These are phyloP conservation scores for Junonia oenone DNA, from an alignment of 2,888 invertebrate genomes.

Conservation along the genomic window DNA sequence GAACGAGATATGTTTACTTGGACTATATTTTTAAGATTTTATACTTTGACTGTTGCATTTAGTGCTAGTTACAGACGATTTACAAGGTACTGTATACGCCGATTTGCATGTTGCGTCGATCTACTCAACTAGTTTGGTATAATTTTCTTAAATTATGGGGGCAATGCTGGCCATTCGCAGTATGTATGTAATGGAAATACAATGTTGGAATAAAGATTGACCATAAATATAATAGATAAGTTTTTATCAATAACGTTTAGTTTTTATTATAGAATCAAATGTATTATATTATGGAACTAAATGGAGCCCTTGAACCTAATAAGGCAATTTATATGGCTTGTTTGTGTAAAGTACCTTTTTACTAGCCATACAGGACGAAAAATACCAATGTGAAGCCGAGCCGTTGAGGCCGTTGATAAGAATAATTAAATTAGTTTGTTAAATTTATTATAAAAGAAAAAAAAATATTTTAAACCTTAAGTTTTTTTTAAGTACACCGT, in stretches of 20 bases:
- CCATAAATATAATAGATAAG: background rate
- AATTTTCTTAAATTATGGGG: slow-evolving; percentile 21
- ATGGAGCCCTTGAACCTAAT: background rate
- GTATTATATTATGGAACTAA: background rate
- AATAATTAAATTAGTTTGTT: too few relatives aligned
- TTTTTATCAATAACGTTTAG: background rate
- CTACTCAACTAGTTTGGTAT: slow-evolving; percentile 6
- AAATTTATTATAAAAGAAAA: too few relatives aligned
- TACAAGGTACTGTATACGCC: slow-evolving; percentile 34
- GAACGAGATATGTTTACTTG: slow-evolving; percentile 32
- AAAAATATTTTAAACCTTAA: too few relatives aligned
- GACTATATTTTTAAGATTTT: slow-evolving; percentile 57
- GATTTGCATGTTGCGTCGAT: slow-evolving; percentile 21
- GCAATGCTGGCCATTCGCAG: slow-evolving; percentile 2
- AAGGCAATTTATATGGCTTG: too few relatives aligned
- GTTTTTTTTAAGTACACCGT: too few relatives aligned
- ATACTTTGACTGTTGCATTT: slow-evolving; percentile 58
- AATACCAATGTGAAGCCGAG: too few relatives aligned
- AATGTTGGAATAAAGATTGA: background rate
- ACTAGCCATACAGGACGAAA: too few relatives aligned
- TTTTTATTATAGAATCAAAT: background rate
- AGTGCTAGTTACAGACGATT: slow-evolving; percentile 50
- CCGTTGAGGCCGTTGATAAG: too few relatives aligned
- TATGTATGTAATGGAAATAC: slow-evolving; percentile 6
- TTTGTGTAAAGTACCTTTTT: background rate